Evolutionary conservation across 2,797 vertebrate genomes (phyloP).

Genomic region (Cynopterus sphinx): DNA sequence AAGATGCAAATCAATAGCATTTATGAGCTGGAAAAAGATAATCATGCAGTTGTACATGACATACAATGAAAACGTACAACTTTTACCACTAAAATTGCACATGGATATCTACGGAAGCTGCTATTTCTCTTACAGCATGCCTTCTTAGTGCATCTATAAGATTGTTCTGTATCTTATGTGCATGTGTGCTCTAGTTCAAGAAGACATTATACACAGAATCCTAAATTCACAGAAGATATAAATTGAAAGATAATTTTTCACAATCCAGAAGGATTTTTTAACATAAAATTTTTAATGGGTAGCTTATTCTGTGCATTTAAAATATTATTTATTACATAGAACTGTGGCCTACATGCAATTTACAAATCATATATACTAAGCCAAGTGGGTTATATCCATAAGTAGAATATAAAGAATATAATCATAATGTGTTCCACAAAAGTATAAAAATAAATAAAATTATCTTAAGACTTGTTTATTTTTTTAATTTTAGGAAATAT

Average conservation of each 20-base stretch:
- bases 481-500: background rate
- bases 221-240: background rate
- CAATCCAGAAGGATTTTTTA: background rate
- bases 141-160: background rate
- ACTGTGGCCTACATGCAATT: background rate
- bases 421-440: background rate
- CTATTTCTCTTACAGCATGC: background rate
- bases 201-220: background rate
- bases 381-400: background rate
- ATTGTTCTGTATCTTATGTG: background rate
- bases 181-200: background rate
- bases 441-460: background rate
- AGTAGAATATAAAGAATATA: background rate
- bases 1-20: constrained; percentile 59
- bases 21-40: constrained; percentile 46
- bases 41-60: background rate
- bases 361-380: background rate
- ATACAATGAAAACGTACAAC: background rate
- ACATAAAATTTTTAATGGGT: background rate
- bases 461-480: background rate
- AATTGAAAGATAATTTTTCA: background rate
- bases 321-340: background rate
- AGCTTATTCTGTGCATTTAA: background rate
- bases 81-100: constrained; percentile 29
- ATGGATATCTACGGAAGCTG: background rate